Evolutionary conservation across 1,140 invertebrate species (phyloP).

Genomic region (Lepidostoma basale): DNA sequence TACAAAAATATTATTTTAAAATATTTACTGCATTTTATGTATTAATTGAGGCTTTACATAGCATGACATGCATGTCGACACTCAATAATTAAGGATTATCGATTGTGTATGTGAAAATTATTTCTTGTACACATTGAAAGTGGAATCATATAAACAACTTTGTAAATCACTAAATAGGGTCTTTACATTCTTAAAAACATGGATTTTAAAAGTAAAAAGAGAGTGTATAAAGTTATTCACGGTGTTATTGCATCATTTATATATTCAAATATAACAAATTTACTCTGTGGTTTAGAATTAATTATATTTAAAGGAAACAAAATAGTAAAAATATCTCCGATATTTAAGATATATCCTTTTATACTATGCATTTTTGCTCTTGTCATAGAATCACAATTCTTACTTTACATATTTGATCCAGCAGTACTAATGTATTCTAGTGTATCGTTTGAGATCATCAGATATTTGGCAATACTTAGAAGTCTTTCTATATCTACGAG

Average conservation of each 20-base stretch:
- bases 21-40: too few relatives aligned
- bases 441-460: background rate
- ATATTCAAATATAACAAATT: background rate
- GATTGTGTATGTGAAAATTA: too few relatives aligned
- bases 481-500: background rate
- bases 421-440: too few relatives aligned
- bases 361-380: background rate
- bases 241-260: background rate
- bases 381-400: background rate
- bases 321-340: background rate
- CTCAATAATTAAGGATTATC: too few relatives aligned
- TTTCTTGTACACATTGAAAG: background rate
- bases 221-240: too few relatives aligned
- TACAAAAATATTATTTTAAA: too few relatives aligned
- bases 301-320: slow-evolving; percentile 1
- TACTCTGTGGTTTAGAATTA: background rate
- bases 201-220: too few relatives aligned
- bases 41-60: too few relatives aligned
- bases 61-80: too few relatives aligned
- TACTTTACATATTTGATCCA: background rate
- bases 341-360: background rate
- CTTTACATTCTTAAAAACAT: background rate
- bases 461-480: background rate
- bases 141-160: background rate
- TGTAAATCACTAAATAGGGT: background rate